phyloP scores from a whole-genome alignment of 64 coral and sea anemone genomes.

The Montipora efflorescens region DNA sequence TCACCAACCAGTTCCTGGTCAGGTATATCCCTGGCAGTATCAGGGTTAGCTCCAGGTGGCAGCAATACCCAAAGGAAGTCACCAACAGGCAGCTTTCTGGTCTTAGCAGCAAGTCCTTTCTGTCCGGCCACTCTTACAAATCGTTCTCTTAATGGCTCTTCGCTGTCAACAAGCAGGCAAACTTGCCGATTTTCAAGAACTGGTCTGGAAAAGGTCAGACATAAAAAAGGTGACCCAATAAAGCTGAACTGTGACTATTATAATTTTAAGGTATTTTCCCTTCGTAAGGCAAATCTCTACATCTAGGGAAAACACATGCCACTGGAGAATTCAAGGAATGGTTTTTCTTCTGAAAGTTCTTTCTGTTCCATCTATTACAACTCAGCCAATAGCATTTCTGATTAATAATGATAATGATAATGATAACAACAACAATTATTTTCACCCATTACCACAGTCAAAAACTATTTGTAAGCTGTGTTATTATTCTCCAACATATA shows the following conservation, averaged over 20 bases:
- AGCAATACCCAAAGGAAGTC: slow-evolving; percentile 65
- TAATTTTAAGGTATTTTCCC: too few relatives aligned
- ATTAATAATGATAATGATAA: too few relatives aligned
- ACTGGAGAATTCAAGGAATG: too few relatives aligned
- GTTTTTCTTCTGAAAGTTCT: too few relatives aligned
- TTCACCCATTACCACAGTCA: background rate
- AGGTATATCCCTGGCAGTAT: slow-evolving; percentile 47
- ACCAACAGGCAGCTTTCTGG: slow-evolving; percentile 46
- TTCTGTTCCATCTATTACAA: too few relatives aligned
- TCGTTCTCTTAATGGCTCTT: slow-evolving; percentile 60
- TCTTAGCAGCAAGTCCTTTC: slow-evolving; percentile 46
- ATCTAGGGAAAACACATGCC: too few relatives aligned
- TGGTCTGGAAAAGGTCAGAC: background rate
- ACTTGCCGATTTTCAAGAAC: slow-evolving; percentile 50
- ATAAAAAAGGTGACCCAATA: background rate
- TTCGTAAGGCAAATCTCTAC: too few relatives aligned
- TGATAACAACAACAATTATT: too few relatives aligned
- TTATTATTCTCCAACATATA: background rate
- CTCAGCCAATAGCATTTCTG: too few relatives aligned
- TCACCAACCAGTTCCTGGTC: slow-evolving; percentile 63
- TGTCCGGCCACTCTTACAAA: slow-evolving; percentile 56
- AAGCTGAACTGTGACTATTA: background rate
- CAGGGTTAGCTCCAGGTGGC: slow-evolving; percentile 29
- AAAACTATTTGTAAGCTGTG: background rate
- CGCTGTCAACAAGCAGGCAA: slow-evolving; percentile 56